Evolutionary conservation across 2,797 vertebrate species (phyloP), one percentile per base, ranked within the genome.

Genomic region (Luscinia luscinia): DNA sequence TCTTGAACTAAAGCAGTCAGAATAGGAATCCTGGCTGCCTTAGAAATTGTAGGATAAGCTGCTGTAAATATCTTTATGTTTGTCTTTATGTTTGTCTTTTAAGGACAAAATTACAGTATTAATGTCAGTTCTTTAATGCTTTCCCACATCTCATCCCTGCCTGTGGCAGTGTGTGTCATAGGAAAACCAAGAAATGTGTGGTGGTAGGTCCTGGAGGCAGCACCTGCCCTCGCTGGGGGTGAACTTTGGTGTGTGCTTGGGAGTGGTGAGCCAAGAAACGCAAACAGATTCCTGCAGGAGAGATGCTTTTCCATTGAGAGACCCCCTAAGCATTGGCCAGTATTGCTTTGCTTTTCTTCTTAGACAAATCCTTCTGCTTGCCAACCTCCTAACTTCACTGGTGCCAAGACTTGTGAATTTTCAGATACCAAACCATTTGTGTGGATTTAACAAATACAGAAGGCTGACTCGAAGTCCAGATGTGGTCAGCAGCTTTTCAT

Each of bases 171-270:
- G 41, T 36, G 48, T 49, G 55, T 74, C 17, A 6, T 7, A 36
- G 72, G 55, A 45, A 59, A 52, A 54, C 1, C 26, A 36, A 27
- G 52, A 9, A 68, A 7, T 14, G 34, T 23, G 62, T 62, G 62
- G 3, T 2, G 2, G 30, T 21, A 78, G 8, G 28, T 68, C 17
- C 55, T 80, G 87, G 55, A 28, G 64, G 59, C 64, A 55, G 58
- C 9, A 0, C 11, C 17, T 51, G 34, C 32, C 12, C 17, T 28
- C 3, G 2, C 38, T 55, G 40, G 7, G 54, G 11, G 4, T 34
- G 11, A 13, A 4, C 21, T 77, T 51, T 10, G 38, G 9, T 12
- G 8, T 26, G 78, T 36, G 22, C 49, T 16, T 74, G 70, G 30
- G 36, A 54, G 45, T 8, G 11, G 2, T 19, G 72, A 91, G 67